Percentiles rank a stretch among this genome's conserved stretches.
Evolutionary conservation across 2,797 vertebrate genomes (phyloP).

Genomic region (Manis javanica): DNA sequence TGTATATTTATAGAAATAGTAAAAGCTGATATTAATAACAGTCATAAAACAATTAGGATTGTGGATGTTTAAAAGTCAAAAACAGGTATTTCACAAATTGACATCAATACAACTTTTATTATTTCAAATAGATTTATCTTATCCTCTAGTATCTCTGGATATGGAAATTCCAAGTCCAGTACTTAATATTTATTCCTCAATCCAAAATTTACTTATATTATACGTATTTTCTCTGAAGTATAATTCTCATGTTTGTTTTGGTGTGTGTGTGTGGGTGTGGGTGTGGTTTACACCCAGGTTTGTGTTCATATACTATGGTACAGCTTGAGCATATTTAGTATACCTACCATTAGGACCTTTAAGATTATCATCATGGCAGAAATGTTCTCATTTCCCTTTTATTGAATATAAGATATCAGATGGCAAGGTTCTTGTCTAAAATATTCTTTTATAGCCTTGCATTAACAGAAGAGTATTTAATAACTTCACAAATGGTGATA

Average conservation of each 20-base stretch:
- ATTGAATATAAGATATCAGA: not conserved
- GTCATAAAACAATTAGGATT: not conserved
- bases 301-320: not conserved
- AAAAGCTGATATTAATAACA: not conserved
- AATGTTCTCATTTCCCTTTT: not conserved
- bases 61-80: not conserved
- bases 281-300: not conserved
- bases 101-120: not conserved
- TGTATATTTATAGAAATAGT: not conserved
- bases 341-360: not conserved
- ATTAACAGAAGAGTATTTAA: not conserved
- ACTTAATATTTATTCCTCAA: slow-evolving; percentile 14
- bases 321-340: not conserved
- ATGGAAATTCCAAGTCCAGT: not conserved
- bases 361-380: not conserved
- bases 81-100: not conserved
- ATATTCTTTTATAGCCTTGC: not conserved
- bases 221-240: not conserved
- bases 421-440: not conserved
- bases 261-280: fast-evolving
- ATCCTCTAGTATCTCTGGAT: not conserved
- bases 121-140: not conserved
- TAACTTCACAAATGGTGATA: not conserved
- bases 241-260: not conserved
- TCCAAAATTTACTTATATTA: not conserved